Base-by-base conservation (phyloP, 2,797 vertebrate species). In the Myripristis jacobus region DNA sequence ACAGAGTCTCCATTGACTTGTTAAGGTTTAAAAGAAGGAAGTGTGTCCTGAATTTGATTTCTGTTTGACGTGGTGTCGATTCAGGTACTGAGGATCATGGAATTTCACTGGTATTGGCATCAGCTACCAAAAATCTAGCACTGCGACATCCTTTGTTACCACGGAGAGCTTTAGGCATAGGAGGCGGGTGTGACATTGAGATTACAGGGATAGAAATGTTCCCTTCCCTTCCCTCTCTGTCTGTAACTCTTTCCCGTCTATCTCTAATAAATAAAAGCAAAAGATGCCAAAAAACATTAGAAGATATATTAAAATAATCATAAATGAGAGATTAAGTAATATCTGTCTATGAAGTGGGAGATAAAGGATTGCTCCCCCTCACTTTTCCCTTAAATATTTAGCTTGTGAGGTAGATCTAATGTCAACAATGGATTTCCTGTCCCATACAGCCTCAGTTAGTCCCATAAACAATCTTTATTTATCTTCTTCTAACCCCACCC, bases 401-500 rank as follows among this genome's bases (percentile, higher is more conserved):
- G 25, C 25, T 38, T 18, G 50, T 59, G 22, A 34, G n/a, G 56
- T 31, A n/a, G 27, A 57, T 60, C 15, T 59, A 11, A 53, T 18
- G 18, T 51, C 54, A 70, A 15, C 62, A 47, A 38, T 25, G n/a
- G 36, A 65, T 72, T 74, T 77, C 55, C 81, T 61, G 25, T 79
- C 52, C 63, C 3, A 5, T 34, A 19, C n/a, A 50, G 51, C 21
- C 19, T 73, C 47, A 47, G 1, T 22, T 50, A 18, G 34, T 46
- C 54, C 27, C 15, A 10, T 18, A 27, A 80, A 66, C 69, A 61
- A 10, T 61, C 50, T 78, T 29, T 57, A 34, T 67, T 81, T 80
- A 58, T 87, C 60, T 83, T n/a, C 11, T 0, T 59, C 15, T 54
- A 48, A 60, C 64, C 56, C 47, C 72, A 70, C 73, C 65, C 66